Conservation (phyloP, 92 coral and sea anemone species). For the Heliopora coerulea region DNA sequence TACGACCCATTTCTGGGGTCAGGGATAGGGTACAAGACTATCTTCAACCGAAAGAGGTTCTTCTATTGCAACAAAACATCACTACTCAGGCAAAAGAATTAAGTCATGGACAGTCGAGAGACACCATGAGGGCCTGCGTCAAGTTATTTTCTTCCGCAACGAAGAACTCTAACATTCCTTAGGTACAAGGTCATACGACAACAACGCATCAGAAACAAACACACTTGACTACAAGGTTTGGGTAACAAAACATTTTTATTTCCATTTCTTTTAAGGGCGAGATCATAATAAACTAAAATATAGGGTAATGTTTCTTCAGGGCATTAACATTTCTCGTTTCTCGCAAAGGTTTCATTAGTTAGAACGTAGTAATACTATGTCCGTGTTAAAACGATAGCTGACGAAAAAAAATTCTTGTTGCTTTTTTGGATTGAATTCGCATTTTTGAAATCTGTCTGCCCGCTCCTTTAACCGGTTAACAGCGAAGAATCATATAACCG, state of each 20-base stretch:
- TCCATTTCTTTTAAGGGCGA: conserved; percentile 11
- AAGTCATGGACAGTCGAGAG: too few relatives aligned
- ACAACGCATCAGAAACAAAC: background rate
- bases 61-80: too few relatives aligned
- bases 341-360: background rate
- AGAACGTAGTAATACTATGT: background rate
- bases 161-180: too few relatives aligned
- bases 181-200: too few relatives aligned
- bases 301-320: conserved; percentile 14
- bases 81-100: too few relatives aligned
- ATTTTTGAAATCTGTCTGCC: background rate
- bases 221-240: conserved; percentile 2
- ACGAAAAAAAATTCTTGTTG: background rate
- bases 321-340: conserved; percentile 8
- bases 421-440: background rate
- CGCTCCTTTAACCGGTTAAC: background rate
- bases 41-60: too few relatives aligned
- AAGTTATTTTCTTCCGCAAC: too few relatives aligned
- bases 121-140: too few relatives aligned
- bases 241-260: conserved; percentile 23
- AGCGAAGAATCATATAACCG: background rate
- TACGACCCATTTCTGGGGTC: too few relatives aligned
- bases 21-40: too few relatives aligned
- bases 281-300: conserved; percentile 28
- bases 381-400: background rate